Conservation (phyloP, 1,140 invertebrate species). For the Drosophila pruinosa region DNA sequence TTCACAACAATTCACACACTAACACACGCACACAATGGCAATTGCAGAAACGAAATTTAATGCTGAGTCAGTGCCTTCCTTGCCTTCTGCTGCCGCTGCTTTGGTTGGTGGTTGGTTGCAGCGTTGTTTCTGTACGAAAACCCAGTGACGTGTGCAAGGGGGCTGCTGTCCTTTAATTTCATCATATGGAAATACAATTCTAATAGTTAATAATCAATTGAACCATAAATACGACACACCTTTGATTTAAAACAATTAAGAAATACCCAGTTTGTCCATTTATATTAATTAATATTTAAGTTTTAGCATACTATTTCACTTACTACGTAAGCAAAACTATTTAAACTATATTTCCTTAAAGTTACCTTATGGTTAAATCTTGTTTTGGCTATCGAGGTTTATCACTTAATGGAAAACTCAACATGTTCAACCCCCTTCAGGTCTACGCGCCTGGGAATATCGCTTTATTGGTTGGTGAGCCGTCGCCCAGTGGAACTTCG, state of each 20-base stretch:
- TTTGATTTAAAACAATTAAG: not conserved
- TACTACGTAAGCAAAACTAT: no score
- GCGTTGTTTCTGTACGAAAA: conserved; percentile 47
- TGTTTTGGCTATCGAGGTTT: no score
- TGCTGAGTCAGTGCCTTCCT: conserved; percentile 44
- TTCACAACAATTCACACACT: not conserved
- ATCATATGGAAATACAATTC: not conserved
- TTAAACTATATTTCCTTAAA: no score
- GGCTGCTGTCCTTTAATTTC: not conserved
- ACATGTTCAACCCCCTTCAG: not conserved
- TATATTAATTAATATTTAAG: no score
- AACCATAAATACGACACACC: not conserved
- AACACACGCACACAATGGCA: conserved; percentile 15
- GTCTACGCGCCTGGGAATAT: conserved; percentile 37
- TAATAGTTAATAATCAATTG: not conserved
- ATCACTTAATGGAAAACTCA: not conserved
- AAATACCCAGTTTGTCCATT: no score
- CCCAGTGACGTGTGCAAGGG: conserved; percentile 17
- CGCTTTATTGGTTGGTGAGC: conserved; percentile 81
- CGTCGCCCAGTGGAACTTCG: conserved; percentile 77
- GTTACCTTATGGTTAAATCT: no score
- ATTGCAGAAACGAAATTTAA: conserved; percentile 27
- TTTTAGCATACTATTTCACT: no score
- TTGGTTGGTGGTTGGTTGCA: conserved; percentile 68
- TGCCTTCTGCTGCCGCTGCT: conserved; percentile 71